Percentiles rank a stretch among this genome's conserved stretches.
Evolutionary conservation across 2,888 invertebrate genomes (phyloP).

Genomic region (Timandra comae): DNA sequence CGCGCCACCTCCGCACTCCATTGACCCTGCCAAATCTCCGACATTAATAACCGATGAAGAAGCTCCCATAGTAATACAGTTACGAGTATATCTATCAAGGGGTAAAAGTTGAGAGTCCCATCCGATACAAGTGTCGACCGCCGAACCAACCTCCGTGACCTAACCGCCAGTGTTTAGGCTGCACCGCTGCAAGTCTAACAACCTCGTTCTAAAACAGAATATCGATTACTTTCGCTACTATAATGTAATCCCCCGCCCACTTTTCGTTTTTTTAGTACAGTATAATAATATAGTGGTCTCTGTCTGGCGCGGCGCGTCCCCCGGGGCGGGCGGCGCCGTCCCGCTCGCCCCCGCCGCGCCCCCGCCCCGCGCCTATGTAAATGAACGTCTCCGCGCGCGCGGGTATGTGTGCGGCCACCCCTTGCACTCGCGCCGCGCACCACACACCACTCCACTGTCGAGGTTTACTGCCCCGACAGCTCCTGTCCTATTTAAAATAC

Average conservation of each 20-base stretch:
- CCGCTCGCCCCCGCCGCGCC: conserved; percentile 39
- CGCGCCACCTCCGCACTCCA: conserved; percentile 54
- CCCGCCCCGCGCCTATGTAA: conserved; percentile 70
- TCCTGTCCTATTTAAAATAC: conserved; percentile 71
- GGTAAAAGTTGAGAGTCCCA: too few species aligned
- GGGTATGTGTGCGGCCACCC: conserved; percentile 55
- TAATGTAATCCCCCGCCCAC: conserved; percentile 79
- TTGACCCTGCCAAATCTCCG: conserved; percentile 48
- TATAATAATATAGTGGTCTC: conserved; percentile 70
- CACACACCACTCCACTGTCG: conserved; percentile 46
- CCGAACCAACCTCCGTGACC: conserved; percentile 50
- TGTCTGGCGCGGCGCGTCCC: conserved; percentile 47
- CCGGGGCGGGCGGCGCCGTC: conserved; percentile 39
- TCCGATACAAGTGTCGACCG: conserved; percentile 10
- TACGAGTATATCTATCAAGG: too few species aligned
- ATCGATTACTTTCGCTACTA: conserved; percentile 79
- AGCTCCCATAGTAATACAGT: conserved; percentile 18
- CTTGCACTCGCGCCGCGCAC: conserved; percentile 36
- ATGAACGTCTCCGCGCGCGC: conserved; percentile 64
- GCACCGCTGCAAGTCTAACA: conserved; percentile 71
- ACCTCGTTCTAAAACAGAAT: conserved; percentile 76
- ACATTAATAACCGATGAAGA: conserved; percentile 54
- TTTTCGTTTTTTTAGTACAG: conserved; percentile 71
- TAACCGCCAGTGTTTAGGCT: conserved; percentile 69
- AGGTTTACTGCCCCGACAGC: conserved; percentile 73